Base-by-base conservation (phyloP, 2,888 invertebrate genomes). In the Pachliopta kotzebuea region DNA sequence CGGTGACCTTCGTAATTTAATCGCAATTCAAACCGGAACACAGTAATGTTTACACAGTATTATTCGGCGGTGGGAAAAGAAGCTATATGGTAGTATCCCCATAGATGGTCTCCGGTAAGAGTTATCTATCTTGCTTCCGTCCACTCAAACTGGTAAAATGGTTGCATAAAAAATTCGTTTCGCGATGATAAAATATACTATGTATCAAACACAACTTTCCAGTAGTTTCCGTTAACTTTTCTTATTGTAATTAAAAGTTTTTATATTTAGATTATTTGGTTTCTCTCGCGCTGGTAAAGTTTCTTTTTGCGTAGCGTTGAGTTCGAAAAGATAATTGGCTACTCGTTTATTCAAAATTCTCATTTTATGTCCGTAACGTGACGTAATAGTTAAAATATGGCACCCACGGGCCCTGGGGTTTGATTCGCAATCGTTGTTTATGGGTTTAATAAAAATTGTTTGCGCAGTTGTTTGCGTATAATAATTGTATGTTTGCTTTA, bases 291-390 rank as follows among this genome's bases (percentile, higher is more conserved):
- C 21, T 31, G 11, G 56, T 31, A 37, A 62, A 50, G 62, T 65
- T 61, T 57, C 26, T 65, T 61, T 42, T 61, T 65, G 53, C 60
- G 57, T 53, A 45, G 60, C 45, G 54, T 45, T 37, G 29, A 42
- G 45, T 53, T 42, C 24, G 45, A 65, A 56, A 57, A 65, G 53
- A 65, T 65, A 65, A 65, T 61, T 65, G 56, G 60, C 42, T 60
- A 56, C 53, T 37, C 60, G 60, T 56, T 60, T 60, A 64, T 64
- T 64, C 56, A 56, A 60, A 56, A 50, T 23, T 42, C 54, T 26
- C 23, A n/a, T 26, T 65, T 52, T 23, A 50, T 18, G 18, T 45
- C 45, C 18, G 18, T 45, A n/a, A n/a, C 45, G 45, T 45, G 45
- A 45, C n/a, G n/a, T 45, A 45, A 45, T n/a, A 45, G 45, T 45